These are phyloP conservation scores for Acleris laterana DNA, from an alignment of 2,888 invertebrate species.

Conservation along the genomic window DNA sequence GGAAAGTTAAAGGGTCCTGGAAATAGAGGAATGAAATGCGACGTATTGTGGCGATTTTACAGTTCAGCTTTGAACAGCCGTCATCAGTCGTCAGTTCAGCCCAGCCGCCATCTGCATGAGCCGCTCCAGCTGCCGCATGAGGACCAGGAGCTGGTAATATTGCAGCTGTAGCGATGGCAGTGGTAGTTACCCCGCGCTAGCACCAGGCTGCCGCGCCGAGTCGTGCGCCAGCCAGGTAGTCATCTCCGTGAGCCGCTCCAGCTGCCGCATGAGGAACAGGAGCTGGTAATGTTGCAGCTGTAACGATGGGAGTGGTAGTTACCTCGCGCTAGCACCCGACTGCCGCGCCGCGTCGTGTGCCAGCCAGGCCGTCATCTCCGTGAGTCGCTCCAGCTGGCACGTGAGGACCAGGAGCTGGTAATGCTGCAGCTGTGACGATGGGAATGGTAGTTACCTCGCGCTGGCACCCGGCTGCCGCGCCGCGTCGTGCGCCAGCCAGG, in stretches of 20 bases:
- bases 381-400: slow-evolving; percentile 91
- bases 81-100: too few species aligned
- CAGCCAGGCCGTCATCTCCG: slow-evolving; percentile 91
- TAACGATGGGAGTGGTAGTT: neutral
- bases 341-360: too few species aligned
- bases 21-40: too few species aligned
- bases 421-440: slow-evolving; percentile 90
- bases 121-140: neutral
- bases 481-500: too few species aligned
- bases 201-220: neutral
- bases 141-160: neutral
- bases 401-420: slow-evolving; percentile 96
- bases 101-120: too few species aligned
- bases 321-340: slow-evolving; percentile 57
- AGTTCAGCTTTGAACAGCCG: too few species aligned
- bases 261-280: neutral
- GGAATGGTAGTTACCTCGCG: too few species aligned
- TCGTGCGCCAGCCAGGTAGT: too few species aligned
- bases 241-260: neutral
- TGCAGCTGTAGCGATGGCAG: neutral
- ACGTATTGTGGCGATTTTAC: too few species aligned
- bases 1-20: too few species aligned
- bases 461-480: too few species aligned
- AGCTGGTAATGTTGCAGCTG: neutral
- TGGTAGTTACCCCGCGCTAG: neutral